phyloP scores from a whole-genome alignment of 2,797 vertebrate genomes.

The Acanthopagrus latus region DNA sequence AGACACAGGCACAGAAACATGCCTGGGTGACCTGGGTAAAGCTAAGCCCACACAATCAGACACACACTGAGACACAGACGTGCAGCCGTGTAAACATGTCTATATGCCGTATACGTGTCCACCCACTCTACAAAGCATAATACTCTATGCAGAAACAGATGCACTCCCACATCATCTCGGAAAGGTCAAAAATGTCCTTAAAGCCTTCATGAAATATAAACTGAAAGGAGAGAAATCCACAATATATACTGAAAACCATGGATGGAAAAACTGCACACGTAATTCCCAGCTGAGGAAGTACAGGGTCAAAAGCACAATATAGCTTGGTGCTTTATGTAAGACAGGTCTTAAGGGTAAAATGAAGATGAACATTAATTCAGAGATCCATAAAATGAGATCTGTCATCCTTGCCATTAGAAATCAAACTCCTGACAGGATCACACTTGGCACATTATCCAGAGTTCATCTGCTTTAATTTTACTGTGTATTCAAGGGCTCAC shows the following conservation, averaged over 20 bases:
- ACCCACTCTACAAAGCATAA: constrained; percentile 34
- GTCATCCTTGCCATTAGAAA: not conserved
- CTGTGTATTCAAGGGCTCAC: not conserved
- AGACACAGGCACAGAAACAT: constrained; percentile 46
- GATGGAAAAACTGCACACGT: not conserved
- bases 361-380: not conserved
- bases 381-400: not conserved
- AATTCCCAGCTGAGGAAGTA: not conserved
- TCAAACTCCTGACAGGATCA: not conserved
- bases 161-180: constrained; percentile 21
- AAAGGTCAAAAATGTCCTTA: constrained; percentile 24
- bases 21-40: constrained; percentile 23
- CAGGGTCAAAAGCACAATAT: constrained; percentile 6
- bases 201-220: constrained; percentile 14
- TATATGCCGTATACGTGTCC: constrained; percentile 31
- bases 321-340: not conserved
- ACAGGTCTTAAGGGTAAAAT: not conserved
- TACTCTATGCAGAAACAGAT: constrained; percentile 19
- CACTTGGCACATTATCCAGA: not conserved
- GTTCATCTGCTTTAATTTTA: not conserved
- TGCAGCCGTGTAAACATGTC: constrained; percentile 41
- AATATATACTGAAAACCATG: constrained; percentile 8
- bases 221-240: constrained; percentile 12
- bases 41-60: constrained; percentile 44
- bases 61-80: constrained; percentile 29